Conservation (phyloP, 2,888 invertebrate genomes). For the Drosophila prolongata region DNA sequence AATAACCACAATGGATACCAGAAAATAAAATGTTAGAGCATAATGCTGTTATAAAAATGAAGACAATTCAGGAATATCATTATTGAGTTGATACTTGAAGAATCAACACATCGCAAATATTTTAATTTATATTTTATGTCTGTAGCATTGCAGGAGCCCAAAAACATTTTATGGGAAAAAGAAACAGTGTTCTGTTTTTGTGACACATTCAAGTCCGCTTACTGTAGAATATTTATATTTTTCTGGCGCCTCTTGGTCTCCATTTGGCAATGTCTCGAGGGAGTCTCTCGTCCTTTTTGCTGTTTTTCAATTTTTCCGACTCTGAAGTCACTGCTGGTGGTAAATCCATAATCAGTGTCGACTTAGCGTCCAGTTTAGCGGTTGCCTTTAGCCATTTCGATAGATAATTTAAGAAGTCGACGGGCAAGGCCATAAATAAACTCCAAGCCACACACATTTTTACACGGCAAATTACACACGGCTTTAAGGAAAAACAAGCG, state of each 20-base stretch:
- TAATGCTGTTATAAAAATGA: neutral
- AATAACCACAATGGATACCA: too few species aligned
- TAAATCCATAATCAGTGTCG: slow-evolving; percentile 45
- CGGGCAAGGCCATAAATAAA: slow-evolving; percentile 64
- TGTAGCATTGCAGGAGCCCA: slow-evolving; percentile 5
- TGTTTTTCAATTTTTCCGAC: neutral
- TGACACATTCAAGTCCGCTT: slow-evolving; percentile 26
- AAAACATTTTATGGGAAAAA: slow-evolving; percentile 15
- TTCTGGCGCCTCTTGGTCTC: slow-evolving; percentile 29
- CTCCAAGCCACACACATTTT: slow-evolving; percentile 43
- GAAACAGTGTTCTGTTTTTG: slow-evolving; percentile 10
- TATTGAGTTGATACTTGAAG: neutral
- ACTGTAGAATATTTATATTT: slow-evolving; percentile 9
- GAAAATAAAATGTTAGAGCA: too few species aligned
- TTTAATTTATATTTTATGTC: slow-evolving; percentile 11
- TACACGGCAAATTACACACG: slow-evolving; percentile 56
- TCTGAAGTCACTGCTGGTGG: slow-evolving; percentile 16
- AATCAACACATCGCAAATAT: slow-evolving; percentile 9
- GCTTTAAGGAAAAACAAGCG: slow-evolving; percentile 49
- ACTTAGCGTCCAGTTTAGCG: slow-evolving; percentile 41
- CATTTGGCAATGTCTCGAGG: slow-evolving; percentile 15
- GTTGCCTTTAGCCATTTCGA: slow-evolving; percentile 28
- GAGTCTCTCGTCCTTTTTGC: neutral
- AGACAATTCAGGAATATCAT: neutral
- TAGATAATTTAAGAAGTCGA: slow-evolving; percentile 46